Base-by-base conservation (phyloP, 2,888 invertebrate genomes). In the Drosophila subquinaria region DNA sequence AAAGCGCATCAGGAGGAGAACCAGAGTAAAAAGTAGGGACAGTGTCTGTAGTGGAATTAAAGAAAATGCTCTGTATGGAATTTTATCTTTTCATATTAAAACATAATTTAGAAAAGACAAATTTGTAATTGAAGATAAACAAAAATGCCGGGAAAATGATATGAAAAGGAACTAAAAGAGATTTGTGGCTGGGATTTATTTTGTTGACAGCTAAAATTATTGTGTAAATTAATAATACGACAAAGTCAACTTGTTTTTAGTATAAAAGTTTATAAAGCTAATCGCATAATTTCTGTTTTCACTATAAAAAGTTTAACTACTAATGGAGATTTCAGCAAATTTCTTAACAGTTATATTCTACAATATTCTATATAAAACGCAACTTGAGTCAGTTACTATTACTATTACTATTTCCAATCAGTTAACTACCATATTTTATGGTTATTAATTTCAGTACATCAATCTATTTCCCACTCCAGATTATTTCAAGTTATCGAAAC, bases 401-500 rank as follows among this genome's bases (percentile, higher is more conserved):
- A n/a, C n/a, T 45, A 43, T 9, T 43, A 13, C 13, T 13, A 17
- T 17, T 13, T 0, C 13, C 17, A 20, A 33, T n/a, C 33, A 13
- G 33, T 50, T 35, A 13, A 51, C 17, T 35, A 10, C n/a, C 9
- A 56, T 35, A 33, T 13, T 56, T 20, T 35, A 56, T 56, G 20
- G 3, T 0, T n/a, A 43, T 56, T 56, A 8, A 50, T 13, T 50
- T 11, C 13, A 35, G 35, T 11, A 27, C 13, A 47, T 57, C 36
- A 57, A 57, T 36, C 36, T 13, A 36, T 17, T 15, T 5, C 8
- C 15, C 8, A 47, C 23, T n/a, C 23, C 57, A 15, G 30, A 2
- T 40, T 11, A 27, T 15, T 13, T 15, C n/a, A 6, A 35, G 10
- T 4, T 36, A 69, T 74, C 72, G 69, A 73, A 85, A 76, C 72